Evolutionary conservation across 1,140 invertebrate genomes (phyloP), one percentile per base, ranked within the genome.

Genomic region (Sipha flava): DNA sequence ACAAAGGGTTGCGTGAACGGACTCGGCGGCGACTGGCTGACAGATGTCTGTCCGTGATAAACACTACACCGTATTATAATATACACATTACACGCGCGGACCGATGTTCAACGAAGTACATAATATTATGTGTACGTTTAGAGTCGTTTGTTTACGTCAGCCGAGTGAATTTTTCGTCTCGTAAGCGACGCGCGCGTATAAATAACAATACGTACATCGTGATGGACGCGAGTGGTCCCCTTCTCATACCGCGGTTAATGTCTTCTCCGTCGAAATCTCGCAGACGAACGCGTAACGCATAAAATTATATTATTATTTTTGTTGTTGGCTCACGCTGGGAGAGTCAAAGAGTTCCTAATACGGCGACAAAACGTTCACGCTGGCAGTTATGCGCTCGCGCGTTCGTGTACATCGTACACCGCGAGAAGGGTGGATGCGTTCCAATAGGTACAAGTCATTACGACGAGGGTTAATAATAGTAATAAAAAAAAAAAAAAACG

Each of bases 381-480:
- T 62, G 29, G n/a, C 62, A 66, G 37, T 68, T 45, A 21, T 26
- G 64, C 45, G 45, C 12, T 5, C 5, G 14, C 7, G 12, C 14
- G 37, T 26, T 29, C n/a, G 1, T 3, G n/a, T 3, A 47, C 1
- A 3, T 12, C 21, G 6, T 21, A 23, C 21, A 9, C 18, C 12
- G 37, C 10, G 37, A 6, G 37, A 26, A 68, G 62, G 62, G 62
- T 37, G 59, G n/a, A n/a, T 21, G 16, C 16, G 37, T 43, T 43
- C 1, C 7, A n/a, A 70, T 52, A 40, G 31, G 45, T 52, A 73
- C 68, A 31, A 73, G 68, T 73, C 68, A 73, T 73, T 52, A 73
- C 62, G 34, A 45, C 43, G 45, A 52, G 68, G 68, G 68, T 73
- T 52, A 73, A 73, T 72, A 49, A 49, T 37, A 72, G 45, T 26